Base-by-base conservation (phyloP, 2,888 invertebrate species). In the Villa cingulata region DNA sequence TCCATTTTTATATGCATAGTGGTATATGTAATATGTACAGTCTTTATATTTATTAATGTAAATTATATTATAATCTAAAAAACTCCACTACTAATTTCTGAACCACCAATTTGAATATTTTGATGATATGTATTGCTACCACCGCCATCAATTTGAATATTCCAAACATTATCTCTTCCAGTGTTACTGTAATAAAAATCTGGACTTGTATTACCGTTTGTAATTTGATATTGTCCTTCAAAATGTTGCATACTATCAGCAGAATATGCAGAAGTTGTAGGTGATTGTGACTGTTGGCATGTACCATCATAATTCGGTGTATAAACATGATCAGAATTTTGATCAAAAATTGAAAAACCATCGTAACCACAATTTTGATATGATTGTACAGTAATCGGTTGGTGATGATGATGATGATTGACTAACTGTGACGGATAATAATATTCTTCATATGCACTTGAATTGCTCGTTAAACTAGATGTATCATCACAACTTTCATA, bases 401-500 rank as follows among this genome's bases (percentile, higher is more conserved):
- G 19, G 15, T 43, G 45, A 38, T 36, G 43, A 40, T 17, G 43
- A 15, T 29, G 43, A 41, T 23, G 36, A 23, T 18, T 23, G n/a
- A 23, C 37, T 17, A 38, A 20, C 19, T 37, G 43, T n/a, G 43
- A 17, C 1, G 48, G 39, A 19, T 51, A 51, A 37, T 49, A 51
- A 37, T 47, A 51, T 34, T 53, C 53, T 14, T 53, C 53, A 34
- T 53, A 53, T 2, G 46, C 45, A 41, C 53, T 53, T 10, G 53
- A 53, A 44, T 62, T 63, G 45, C 58, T 58, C 36, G 68, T 69
- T 19, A 67, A 50, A 32, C 69, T 70, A 37, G 68, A 68, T 29
- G 67, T 66, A 34, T 69, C 69, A 45, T 69, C 69, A 50, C 63
- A 66, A 51, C 62, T 65, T 53, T 67, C 67, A 44, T 67, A 65